These are phyloP conservation scores for Mactra quadrangularis DNA, from an alignment of 1,140 invertebrate genomes.

Conservation along the genomic window DNA sequence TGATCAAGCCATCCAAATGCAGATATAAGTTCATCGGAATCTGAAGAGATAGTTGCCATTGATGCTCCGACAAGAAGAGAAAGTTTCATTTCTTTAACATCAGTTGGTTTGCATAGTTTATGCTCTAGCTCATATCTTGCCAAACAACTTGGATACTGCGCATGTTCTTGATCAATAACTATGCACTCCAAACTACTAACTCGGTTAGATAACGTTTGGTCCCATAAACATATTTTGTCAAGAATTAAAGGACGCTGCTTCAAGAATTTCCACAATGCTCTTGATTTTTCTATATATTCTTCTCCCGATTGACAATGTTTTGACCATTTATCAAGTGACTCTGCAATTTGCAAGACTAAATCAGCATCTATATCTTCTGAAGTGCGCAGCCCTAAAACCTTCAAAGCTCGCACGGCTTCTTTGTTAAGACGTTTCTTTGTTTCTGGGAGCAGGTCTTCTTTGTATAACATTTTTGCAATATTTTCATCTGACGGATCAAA, in stretches of 20 bases:
- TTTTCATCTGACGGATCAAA: constrained; percentile 24
- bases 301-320: not conserved
- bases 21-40: not conserved
- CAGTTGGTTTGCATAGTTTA: constrained; percentile 1
- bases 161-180: too few species aligned
- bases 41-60: constrained; percentile 1
- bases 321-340: not conserved
- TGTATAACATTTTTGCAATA: constrained; percentile 4
- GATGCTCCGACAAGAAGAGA: constrained; percentile 7
- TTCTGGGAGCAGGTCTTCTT: constrained; percentile 11
- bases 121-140: not conserved
- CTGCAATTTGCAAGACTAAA: not conserved
- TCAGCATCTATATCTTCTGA: not conserved
- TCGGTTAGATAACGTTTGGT: too few species aligned
- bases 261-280: not conserved
- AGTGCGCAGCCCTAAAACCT: not conserved
- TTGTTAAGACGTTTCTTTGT: not conserved
- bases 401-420: not conserved
- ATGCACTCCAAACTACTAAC: too few species aligned
- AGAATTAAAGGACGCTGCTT: not conserved
- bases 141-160: constrained; percentile 4
- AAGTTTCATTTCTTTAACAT: not conserved
- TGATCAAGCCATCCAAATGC: constrained; percentile 12
- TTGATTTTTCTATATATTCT: not conserved
- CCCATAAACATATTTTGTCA: not conserved